Base-by-base conservation (phyloP, 2,888 invertebrate species). In the Catocala nupta region DNA sequence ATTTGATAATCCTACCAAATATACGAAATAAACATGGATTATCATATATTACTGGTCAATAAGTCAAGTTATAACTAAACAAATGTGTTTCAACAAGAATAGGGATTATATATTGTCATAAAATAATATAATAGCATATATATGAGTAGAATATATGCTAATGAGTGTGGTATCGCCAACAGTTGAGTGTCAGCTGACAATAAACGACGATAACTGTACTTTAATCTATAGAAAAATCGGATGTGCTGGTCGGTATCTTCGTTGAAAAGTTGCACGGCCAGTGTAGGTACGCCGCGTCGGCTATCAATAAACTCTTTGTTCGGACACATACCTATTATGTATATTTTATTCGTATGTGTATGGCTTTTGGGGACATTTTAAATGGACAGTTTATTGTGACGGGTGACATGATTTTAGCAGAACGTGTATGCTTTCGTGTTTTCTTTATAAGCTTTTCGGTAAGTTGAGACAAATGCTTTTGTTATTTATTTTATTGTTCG, bases 171-270 rank as follows among this genome's bases (percentile, higher is more conserved):
- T 55, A 47, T 82, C 72, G 71, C 59, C 77, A 75, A 73, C 73
- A 68, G 63, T 69, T 11, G 34, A 47, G 47, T 73, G 68, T 74
- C 71, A 7, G 74, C 76, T 69, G 71, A 77, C 76, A 78, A 81
- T 77, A 78, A 80, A 83, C 76, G 71, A 80, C 73, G 60, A 73
- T 88, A 88, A 88, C 88, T 83, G 89, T 83, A 80, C 70, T 80
- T 78, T 73, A 72, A 78, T 75, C 71, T 73, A 65, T 71, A 63
- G 69, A 67, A 67, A 71, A 74, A 73, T 73, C 74, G 60, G 54
- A 62, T 64, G 64, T 76, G 59, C 55, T 63, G 55, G 63, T 68
- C 25, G 49, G n/a, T 65, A 58, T 44, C 42, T 44, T 55, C 65
- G 55, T 65, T 73, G 48, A 75, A 73, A 73, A 66, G 61, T 75